A percentile compares a stretch with the other conserved stretches of the same genome.
phyloP scores from a whole-genome alignment of 2,888 invertebrate species.

The Hermodice carunculata region DNA sequence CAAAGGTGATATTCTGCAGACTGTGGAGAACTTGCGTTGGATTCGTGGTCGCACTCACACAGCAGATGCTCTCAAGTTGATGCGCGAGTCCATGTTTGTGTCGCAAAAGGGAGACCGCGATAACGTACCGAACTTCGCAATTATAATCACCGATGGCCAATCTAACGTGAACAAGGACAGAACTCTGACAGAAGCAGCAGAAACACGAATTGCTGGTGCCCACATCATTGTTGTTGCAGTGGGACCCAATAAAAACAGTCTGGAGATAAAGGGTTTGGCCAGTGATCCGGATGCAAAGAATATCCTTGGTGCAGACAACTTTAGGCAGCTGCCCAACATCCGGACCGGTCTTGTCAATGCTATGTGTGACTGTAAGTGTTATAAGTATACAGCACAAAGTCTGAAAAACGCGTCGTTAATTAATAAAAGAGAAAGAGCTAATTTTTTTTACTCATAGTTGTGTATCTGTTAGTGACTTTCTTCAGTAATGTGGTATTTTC shows the following conservation, averaged over 20 bases:
- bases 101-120: neutral
- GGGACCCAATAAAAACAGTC: neutral
- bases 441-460: no score
- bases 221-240: slow-evolving; percentile 17
- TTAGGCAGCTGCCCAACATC: neutral
- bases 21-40: slow-evolving; percentile 13
- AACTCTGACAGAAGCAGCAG: slow-evolving; percentile 11
- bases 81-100: slow-evolving; percentile 2
- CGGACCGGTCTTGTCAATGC: neutral
- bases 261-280: slow-evolving; percentile 4
- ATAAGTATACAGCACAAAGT: neutral
- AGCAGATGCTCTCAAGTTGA: slow-evolving; percentile 17
- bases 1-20: slow-evolving; percentile 30
- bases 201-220: slow-evolving; percentile 5
- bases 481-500: no score
- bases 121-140: slow-evolving; percentile 2
- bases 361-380: slow-evolving; percentile 2
- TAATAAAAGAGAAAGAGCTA: no score
- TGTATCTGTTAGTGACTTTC: no score
- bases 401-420: no score
- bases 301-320: neutral
- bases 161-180: slow-evolving; percentile 12
- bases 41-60: slow-evolving; percentile 28
- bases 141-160: slow-evolving; percentile 24
- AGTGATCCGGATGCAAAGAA: slow-evolving; percentile 2